Percentiles rank a stretch among this genome's conserved stretches.
Evolutionary conservation across 2,888 invertebrate species (phyloP).

Genomic region (Acanthopleura granulata): DNA sequence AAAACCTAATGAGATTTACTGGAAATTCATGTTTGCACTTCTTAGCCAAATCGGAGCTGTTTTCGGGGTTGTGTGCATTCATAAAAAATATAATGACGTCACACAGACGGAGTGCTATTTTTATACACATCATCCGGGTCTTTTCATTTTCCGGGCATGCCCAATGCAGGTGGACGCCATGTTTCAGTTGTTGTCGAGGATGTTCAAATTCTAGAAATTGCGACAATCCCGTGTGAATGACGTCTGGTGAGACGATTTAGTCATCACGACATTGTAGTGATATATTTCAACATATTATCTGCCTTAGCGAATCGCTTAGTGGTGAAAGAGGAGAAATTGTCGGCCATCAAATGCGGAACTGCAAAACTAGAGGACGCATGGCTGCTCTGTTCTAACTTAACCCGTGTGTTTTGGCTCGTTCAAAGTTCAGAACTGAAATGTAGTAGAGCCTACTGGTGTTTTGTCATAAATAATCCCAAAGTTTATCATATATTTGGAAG

Average conservation of each 20-base stretch:
- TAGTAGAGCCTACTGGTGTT: background rate
- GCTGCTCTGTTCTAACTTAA: background rate
- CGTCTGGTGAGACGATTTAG: background rate
- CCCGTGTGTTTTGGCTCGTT: conserved; percentile 9
- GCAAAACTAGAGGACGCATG: background rate
- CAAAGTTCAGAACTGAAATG: conserved; percentile 1
- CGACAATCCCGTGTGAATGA: background rate
- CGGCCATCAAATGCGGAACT: too few species aligned
- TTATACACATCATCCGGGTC: conserved; percentile 14
- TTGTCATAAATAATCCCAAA: too few species aligned
- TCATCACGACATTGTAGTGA: background rate
- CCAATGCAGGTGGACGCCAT: conserved; percentile 16
- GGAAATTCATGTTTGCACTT: too few species aligned
- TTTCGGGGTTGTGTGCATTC: too few species aligned
- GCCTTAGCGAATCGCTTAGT: background rate
- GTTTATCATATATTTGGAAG: too few species aligned
- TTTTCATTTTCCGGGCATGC: conserved; percentile 14
- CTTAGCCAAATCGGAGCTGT: too few species aligned
- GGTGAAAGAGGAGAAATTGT: too few species aligned
- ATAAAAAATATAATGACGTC: conserved; percentile 15
- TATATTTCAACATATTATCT: background rate
- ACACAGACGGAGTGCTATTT: background rate
- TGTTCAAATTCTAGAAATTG: conserved; percentile 7
- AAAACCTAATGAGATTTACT: too few species aligned
- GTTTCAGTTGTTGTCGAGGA: conserved; percentile 17